These are phyloP conservation scores for Epinephelus awoara DNA, from an alignment of 2,797 vertebrate species.

Conservation along the genomic window DNA sequence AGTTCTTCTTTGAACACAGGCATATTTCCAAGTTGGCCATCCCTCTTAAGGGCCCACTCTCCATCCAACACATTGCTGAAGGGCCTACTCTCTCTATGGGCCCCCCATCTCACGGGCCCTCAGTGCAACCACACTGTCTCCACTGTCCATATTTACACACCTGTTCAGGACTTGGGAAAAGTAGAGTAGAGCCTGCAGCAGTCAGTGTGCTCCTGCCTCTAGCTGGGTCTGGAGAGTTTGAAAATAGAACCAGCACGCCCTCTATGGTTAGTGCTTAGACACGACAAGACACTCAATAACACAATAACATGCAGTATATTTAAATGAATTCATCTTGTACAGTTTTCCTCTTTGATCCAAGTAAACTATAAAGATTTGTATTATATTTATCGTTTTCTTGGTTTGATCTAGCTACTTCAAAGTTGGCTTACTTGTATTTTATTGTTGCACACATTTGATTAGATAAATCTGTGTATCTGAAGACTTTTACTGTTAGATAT, in stretches of 20 bases:
- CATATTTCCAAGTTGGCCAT: too few relatives aligned
- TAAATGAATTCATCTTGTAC: not conserved
- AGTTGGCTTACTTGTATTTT: not conserved
- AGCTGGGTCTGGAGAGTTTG: not conserved
- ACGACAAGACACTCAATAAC: conserved; percentile 33
- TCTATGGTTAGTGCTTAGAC: conserved; percentile 47
- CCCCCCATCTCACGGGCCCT: too few relatives aligned
- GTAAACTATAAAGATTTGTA: too few relatives aligned
- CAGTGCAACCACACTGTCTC: too few relatives aligned
- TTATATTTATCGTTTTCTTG: too few relatives aligned
- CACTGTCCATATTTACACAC: too few relatives aligned
- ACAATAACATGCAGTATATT: not conserved
- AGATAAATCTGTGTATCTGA: not conserved
- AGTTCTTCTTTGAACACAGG: too few relatives aligned
- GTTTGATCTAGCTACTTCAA: not conserved
- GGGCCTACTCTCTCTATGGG: too few relatives aligned
- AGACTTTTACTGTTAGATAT: not conserved
- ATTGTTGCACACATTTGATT: not conserved
- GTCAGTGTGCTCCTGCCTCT: not conserved
- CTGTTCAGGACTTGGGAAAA: not conserved
- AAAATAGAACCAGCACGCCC: conserved; percentile 54
- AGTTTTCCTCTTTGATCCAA: not conserved
- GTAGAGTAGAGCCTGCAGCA: not conserved
- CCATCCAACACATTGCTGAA: too few relatives aligned
- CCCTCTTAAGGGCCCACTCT: too few relatives aligned